Base-by-base conservation (phyloP, 2,113 vertebrate genomes). In the Tichodroma muraria region DNA sequence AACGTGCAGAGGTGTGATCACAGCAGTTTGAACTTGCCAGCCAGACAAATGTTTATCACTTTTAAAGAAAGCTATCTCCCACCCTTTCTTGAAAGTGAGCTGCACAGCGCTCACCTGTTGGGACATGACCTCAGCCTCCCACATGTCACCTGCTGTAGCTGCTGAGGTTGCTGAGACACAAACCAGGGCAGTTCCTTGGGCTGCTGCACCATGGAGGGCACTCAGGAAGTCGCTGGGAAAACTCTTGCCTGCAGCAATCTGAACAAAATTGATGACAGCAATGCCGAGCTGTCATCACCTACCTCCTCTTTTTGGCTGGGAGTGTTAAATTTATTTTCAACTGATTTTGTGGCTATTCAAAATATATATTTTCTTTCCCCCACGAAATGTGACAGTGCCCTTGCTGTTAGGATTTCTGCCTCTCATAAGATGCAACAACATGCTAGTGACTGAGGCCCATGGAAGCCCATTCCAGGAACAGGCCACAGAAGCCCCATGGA, bases 1-100 rank as follows among this genome's bases (percentile, higher is more conserved):
- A 87, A 72, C 0, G 7, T 7, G 47, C 45, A 61, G 78, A 89
- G 30, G 25, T 61, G 61, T 0, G 0, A 85, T 19, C 50, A 31
- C 35, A 54, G 65, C 10, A 27, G 37, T 70, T 92, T 37, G 49
- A 65, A 72, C 11, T 19, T 11, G 54, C 71, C 87, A 93, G 66
- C 35, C n/a, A 89, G 42, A 80, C 3, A 75, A 78, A 90, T 4
- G 10, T 49, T 87, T 75, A 72, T 52, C 2, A 3, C 22, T 64
- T 85, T 50, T 50, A 64, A 49, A 35, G 63, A 59, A 80, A 49
- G 33, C 22, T 66, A 35, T 37, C 66, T 81, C 77, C 42, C 66
- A 88, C 10, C 35, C 45, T 50, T 35, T 54, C 33, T 70, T 57
- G 63, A 89, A 81, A 68, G 54, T 30, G 38, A 91, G 33, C 61